Percentiles rank a stretch among this genome's conserved stretches.
phyloP scores from a whole-genome alignment of 2,888 invertebrate genomes.

The Sialis fuliginosa region DNA sequence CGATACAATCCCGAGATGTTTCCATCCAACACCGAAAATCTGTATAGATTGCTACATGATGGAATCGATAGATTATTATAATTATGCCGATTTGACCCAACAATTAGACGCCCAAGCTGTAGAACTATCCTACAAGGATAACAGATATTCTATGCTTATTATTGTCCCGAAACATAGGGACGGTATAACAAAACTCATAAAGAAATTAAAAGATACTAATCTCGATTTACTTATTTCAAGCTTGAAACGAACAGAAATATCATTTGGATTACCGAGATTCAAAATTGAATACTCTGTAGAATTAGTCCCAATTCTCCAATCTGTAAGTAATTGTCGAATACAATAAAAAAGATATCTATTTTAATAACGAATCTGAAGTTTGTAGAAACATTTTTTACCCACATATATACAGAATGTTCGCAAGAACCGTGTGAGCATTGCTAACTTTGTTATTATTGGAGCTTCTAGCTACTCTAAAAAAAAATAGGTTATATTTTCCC shows the following conservation, averaged over 20 bases:
- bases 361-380: too few species aligned
- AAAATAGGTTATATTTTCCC: too few species aligned
- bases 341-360: too few species aligned
- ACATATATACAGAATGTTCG: too few species aligned
- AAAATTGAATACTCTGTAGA: conserved; percentile 35
- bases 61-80: conserved; percentile 41
- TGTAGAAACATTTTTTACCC: too few species aligned
- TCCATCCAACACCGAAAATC: conserved; percentile 39
- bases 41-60: conserved; percentile 48
- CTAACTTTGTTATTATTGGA: too few species aligned
- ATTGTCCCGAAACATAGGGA: conserved; percentile 36
- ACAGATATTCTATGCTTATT: conserved; percentile 41
- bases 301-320: conserved; percentile 28
- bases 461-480: too few species aligned
- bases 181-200: conserved; percentile 28
- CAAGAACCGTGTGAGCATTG: too few species aligned
- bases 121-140: conserved; percentile 53
- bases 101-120: conserved; percentile 47
- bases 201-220: conserved; percentile 36
- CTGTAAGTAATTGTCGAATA: conserved; percentile 24
- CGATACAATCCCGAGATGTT: conserved; percentile 35
- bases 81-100: conserved; percentile 35
- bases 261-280: conserved; percentile 40
- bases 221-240: conserved; percentile 24
- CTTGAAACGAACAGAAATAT: conserved; percentile 31